Evolutionary conservation across 2,888 invertebrate genomes (phyloP).

Genomic region (Sphaerophoria taeniata): DNA sequence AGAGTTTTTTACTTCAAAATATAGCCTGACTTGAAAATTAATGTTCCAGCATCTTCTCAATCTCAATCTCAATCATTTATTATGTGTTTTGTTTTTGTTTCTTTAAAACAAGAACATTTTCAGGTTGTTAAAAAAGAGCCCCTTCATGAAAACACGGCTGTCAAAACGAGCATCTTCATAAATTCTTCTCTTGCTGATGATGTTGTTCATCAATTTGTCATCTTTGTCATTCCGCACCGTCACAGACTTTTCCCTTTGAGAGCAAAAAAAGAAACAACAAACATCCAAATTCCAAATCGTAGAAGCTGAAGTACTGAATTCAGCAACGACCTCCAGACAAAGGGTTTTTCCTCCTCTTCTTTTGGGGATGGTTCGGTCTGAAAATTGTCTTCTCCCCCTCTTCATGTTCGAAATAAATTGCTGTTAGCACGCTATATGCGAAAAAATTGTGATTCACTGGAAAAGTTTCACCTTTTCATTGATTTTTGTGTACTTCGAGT

Average conservation of each 20-base stretch:
- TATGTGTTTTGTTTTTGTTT: too few species aligned
- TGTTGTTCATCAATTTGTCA: constrained; percentile 30
- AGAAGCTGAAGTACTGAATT: too few species aligned
- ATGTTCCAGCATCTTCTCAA: too few species aligned
- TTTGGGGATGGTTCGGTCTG: constrained; percentile 21
- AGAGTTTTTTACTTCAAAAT: too few species aligned
- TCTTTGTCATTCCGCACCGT: constrained; percentile 26
- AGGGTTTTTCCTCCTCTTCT: constrained; percentile 46
- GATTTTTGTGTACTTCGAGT: constrained; percentile 45
- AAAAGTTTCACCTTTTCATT: constrained; percentile 74
- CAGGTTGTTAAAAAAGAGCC: too few species aligned
- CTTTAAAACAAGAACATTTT: too few species aligned
- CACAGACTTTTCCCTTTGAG: constrained; percentile 26
- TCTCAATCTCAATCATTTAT: too few species aligned
- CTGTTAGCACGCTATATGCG: constrained; percentile 64
- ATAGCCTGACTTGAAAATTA: too few species aligned
- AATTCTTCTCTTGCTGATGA: too few species aligned
- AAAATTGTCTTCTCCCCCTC: constrained; percentile 20
- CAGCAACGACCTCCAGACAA: not conserved
- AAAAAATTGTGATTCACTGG: constrained; percentile 69
- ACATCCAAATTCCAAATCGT: constrained; percentile 21
- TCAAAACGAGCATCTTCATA: too few species aligned
- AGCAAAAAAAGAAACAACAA: constrained; percentile 11
- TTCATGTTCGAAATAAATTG: constrained; percentile 50
- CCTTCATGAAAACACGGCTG: too few species aligned